phyloP scores from a whole-genome alignment of 1,140 invertebrate species.

The Conus betulinus region DNA sequence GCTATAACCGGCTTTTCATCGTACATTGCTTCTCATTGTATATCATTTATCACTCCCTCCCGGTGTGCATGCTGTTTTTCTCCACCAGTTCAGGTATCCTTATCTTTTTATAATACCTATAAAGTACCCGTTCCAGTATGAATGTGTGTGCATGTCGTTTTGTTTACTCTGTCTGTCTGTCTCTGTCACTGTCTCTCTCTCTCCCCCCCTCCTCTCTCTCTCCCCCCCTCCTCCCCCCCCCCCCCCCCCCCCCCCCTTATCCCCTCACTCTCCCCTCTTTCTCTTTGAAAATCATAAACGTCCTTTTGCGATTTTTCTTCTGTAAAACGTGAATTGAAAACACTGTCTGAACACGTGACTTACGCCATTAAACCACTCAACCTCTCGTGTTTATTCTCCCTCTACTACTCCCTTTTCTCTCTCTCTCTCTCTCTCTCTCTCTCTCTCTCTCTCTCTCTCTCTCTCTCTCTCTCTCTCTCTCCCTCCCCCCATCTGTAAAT shows the following conservation, averaged over 20 bases:
- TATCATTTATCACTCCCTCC: not conserved
- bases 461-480: not conserved
- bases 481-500: too few species aligned
- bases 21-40: too few species aligned
- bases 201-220: not conserved
- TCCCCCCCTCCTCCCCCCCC: not conserved
- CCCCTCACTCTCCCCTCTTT: not conserved
- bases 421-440: not conserved
- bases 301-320: too few species aligned
- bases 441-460: not conserved
- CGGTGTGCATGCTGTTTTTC: not conserved
- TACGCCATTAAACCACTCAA: not conserved
- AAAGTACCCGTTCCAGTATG: too few species aligned
- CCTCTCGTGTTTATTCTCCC: not conserved
- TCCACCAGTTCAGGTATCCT: not conserved
- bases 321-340: too few species aligned
- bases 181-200: not conserved
- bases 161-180: not conserved
- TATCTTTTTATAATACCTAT: too few species aligned
- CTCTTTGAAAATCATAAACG: not conserved
- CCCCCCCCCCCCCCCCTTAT: not conserved
- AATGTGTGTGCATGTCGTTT: too few species aligned
- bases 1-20: too few species aligned
- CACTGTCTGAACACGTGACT: too few species aligned
- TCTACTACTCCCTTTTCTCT: conserved; percentile 5